phyloP scores from a whole-genome alignment of 2,888 invertebrate species.

The Amphipoea oculea region DNA sequence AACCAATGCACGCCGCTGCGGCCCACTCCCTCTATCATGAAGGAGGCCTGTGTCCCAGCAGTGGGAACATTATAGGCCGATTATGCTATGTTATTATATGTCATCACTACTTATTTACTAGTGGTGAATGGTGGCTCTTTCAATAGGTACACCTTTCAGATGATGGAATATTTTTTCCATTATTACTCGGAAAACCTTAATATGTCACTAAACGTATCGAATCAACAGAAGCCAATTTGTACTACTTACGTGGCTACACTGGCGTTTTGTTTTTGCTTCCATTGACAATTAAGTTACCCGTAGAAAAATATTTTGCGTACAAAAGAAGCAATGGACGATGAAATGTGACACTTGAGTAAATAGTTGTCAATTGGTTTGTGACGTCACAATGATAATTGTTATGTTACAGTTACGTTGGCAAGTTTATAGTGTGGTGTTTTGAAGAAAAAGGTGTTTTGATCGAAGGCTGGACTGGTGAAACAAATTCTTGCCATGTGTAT shows the following conservation, averaged over 20 bases:
- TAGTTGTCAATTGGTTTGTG: conserved; percentile 12
- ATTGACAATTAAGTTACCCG: neutral
- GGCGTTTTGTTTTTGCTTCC: neutral
- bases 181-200: conserved; percentile 7
- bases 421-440: conserved; percentile 12
- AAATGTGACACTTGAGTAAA: conserved; percentile 44
- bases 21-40: no score
- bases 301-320: neutral
- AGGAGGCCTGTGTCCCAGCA: no score
- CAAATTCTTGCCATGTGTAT: neutral
- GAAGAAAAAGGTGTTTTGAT: conserved; percentile 4
- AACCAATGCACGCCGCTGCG: no score
- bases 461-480: neutral
- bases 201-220: conserved; percentile 12
- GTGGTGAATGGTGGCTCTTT: neutral
- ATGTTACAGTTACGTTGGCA: neutral
- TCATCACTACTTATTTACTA: neutral
- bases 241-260: neutral
- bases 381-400: conserved; percentile 44
- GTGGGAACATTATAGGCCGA: no score
- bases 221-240: conserved; percentile 4
- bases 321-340: conserved; percentile 5
- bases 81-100: no score
- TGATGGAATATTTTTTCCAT: neutral
- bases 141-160: neutral